A percentile compares a stretch with the other conserved stretches of the same genome.
Conservation (phyloP, 2,888 invertebrate genomes). For the Calephelis perditalis region DNA sequence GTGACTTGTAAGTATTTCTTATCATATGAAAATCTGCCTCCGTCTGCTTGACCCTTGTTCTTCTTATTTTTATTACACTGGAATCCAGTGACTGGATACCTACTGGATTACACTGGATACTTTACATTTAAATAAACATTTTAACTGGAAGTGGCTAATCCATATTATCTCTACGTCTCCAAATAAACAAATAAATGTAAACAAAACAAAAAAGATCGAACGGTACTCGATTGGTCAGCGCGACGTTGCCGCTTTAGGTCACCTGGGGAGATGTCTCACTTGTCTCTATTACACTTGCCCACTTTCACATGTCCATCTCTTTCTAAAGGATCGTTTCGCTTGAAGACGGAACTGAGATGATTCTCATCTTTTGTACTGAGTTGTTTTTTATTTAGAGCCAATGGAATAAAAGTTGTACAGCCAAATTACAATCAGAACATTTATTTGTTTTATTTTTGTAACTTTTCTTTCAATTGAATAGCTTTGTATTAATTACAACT, state of each 20-base stretch:
- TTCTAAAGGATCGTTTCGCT: slow-evolving; percentile 73
- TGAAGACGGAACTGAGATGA: slow-evolving; percentile 74
- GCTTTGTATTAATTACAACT: too few relatives aligned
- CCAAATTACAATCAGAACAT: too few relatives aligned
- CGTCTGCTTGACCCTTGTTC: too few relatives aligned
- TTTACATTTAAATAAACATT: background rate
- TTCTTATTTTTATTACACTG: too few relatives aligned
- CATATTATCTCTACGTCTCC: slow-evolving; percentile 21
- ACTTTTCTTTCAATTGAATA: too few relatives aligned
- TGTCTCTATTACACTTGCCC: slow-evolving; percentile 28
- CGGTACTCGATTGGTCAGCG: slow-evolving; percentile 69
- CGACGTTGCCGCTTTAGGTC: slow-evolving; percentile 68
- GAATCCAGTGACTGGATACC: too few relatives aligned
- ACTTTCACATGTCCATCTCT: slow-evolving; percentile 37
- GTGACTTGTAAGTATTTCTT: too few relatives aligned
- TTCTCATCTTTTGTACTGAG: slow-evolving; percentile 67
- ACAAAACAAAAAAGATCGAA: slow-evolving; percentile 53
- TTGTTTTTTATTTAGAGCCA: slow-evolving; percentile 53
- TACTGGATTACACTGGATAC: too few relatives aligned
- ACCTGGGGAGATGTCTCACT: slow-evolving; percentile 58
- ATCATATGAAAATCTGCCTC: too few relatives aligned
- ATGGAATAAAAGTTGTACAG: slow-evolving; percentile 26
- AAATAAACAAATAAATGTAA: slow-evolving; percentile 49
- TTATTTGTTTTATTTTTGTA: too few relatives aligned
- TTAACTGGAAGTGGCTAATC: slow-evolving; percentile 15